Base-by-base conservation (phyloP, 1,140 invertebrate genomes). In the Brachionus calyciflorus region DNA sequence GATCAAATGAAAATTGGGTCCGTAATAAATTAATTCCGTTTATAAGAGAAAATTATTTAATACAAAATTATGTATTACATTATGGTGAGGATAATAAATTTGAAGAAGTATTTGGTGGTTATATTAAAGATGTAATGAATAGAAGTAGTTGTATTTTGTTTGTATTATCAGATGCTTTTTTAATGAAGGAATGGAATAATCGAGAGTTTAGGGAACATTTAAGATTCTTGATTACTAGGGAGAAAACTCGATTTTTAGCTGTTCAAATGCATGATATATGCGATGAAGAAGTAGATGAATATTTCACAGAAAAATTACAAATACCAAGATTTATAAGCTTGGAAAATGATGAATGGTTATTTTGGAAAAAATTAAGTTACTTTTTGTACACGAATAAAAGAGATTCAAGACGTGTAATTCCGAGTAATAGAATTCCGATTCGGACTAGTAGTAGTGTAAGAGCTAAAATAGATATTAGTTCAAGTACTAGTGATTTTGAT, bases 171-270 rank as follows among this genome's bases (percentile, higher is more conserved):
- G 69, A 73, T 41, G 30, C 30, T 12, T 73, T 73, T 55, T 55
- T 73, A 30, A 51, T 73, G 46, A 49, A 73, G 9, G 69, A 73
- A 55, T 73, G 69, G 69, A 73, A 51, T 40, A 49, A 73, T 19
- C 5, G 3, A 7, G 46, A 55, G 3, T 37, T 73, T 2, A 19
- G 21, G 10, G 7, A 51, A 1, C 69, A 73, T 26, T 55, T 73
- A 21, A 49, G 46, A 0, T 9, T 12, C 14, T 55, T 73, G 24
- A 41, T 73, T 12, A 73, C 69, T 7, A 30, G n/a, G 26, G 46
- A 51, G 10, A 51, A 49, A 19, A 51, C 69, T 0, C 24, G 69
- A 19, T 73, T 73, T 55, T 2, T 73, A 37, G 44, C 21, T 21
- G 26, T 73, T 21, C 69, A 73, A 41, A 73, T 73, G 69, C 46